Evolutionary conservation across 37 sponge, comb jelly and placozoan genomes (phyloP).

Genomic region (Eunapius fragilis): DNA sequence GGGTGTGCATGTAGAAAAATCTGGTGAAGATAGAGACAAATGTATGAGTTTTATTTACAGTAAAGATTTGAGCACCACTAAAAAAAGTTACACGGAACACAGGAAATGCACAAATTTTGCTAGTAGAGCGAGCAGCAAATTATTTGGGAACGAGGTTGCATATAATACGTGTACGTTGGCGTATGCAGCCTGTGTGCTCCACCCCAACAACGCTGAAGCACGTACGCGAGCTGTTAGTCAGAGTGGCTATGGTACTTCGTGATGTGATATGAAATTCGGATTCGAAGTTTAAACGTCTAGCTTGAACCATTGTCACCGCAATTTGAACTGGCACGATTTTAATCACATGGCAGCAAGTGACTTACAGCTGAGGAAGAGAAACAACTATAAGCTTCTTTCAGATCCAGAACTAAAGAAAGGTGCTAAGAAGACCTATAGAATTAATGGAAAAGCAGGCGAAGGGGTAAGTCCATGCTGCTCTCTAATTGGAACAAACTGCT

Average conservation of each 20-base stretch:
- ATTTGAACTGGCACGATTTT: background rate
- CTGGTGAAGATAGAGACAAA: no score
- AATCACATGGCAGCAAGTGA: conserved; percentile 37
- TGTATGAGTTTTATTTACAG: no score
- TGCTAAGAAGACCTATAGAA: conserved; percentile 73
- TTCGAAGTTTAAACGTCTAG: background rate
- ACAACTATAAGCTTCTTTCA: conserved; percentile 81
- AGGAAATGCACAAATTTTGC: no score
- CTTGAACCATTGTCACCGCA: background rate
- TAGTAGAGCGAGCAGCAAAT: background rate
- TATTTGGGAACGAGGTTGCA: background rate
- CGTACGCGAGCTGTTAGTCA: background rate
- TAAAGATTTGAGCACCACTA: no score
- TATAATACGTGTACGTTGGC: no score
- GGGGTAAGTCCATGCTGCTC: conserved; percentile 75
- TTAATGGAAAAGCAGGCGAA: conserved; percentile 63
- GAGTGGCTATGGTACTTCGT: background rate
- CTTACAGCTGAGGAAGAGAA: conserved; percentile 56
- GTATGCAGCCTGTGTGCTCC: conserved; percentile 3
- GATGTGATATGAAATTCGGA: background rate
- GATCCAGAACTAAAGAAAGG: conserved; percentile 83
- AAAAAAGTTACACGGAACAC: no score
- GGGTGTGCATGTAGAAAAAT: no score
- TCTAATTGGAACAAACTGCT: conserved; percentile 35
- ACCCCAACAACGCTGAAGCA: background rate